Evolutionary conservation across 1,140 invertebrate species (phyloP), one percentile per base, ranked within the genome.

Genomic region (Eueides isabella): DNA sequence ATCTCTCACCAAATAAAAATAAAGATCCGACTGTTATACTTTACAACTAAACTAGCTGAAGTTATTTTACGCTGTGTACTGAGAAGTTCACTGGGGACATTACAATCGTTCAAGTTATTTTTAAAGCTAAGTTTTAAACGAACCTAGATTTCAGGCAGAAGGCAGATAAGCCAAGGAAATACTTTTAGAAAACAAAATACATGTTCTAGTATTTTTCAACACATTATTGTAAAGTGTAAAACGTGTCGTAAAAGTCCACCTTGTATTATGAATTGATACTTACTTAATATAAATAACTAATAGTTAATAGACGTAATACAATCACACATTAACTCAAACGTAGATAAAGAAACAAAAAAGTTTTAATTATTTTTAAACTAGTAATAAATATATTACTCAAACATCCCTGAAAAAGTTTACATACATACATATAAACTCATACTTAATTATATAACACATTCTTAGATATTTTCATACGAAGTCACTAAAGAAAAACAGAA

Each of bases 11-110:
- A 44, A 44, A 44, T 44, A 44, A 44, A 44, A 41, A 41, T 12
- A 41, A 41, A 41, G 38, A 41, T 41, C n/a, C 12, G 41, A 19
- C 41, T 19, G 41, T 44, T 19, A 44, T 44, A 44, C 41, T 44
- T 44, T 44, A 44, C 41, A 12, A 44, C 41, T 44, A n/a, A 44
- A 44, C 41, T n/a, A 19, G 41, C 41, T 44, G 41, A 44, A 44
- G 41, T 44, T 44, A 44, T 44, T 41, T 41, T 41, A 12, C 38
- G 12, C 38, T 41, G 38, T 41, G 38, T 41, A 41, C 38, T 44
- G 41, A 44, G 41, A 44, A 44, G n/a, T 44, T 19, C 16, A 44
- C 41, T 41, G 41, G 41, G 41, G 41, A 44, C 41, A 6, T 44
- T 44, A 44, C 16, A 44, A n/a, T 44, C 41, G 16, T 44, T 44